Base-by-base conservation (phyloP, 2,888 invertebrate species). In the Polyploca ridens region DNA sequence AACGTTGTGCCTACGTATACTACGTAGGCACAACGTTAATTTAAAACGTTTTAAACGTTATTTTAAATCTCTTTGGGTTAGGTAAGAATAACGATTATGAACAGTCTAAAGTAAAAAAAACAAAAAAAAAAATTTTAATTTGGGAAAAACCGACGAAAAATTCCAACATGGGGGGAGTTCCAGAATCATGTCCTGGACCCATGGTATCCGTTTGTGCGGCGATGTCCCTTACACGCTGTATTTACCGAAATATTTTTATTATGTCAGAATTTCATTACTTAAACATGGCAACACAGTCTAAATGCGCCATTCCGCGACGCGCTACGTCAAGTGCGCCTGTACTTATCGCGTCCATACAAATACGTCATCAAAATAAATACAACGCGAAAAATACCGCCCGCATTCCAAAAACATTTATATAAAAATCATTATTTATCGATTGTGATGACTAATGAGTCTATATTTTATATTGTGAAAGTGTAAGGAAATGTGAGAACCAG, bases 261-360 rank as follows among this genome's bases (percentile, higher is more conserved):
- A 16, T 16, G 14, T 16, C 49, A 6, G 49, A 65, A 62, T 62
- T 63, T 0, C 41, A 54, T 62, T 62, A 3, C 3, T n/a, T 19
- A 27, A 4, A 7, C 16, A 63, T 83, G 81, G 87, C 85, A 90
- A 79, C 87, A 78, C 82, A 63, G 58, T 11, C 65, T 41, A 80
- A 85, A 86, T 90, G 88, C 90, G 90, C 90, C 90, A 90, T 87
- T 89, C 84, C 83, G 84, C 86, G 83, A 71, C 76, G 74, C 70
- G 67, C 75, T 76, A 82, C 83, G 83, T 82, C 77, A 77, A 73
- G 75, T 72, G 77, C 71, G 68, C 16, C 68, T 77, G 62, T 66
- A 63, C 62, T 61, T 71, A 62, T 72, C 79, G 76, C 72, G 70
- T 70, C 54, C 73, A 65, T 64, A 68, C 38, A 64, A 70, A 74